Percentiles rank a stretch among this genome's conserved stretches.
These are phyloP conservation scores for Kuschelorhynchus macadamiae DNA, from an alignment of 2,888 invertebrate species.

Conservation along the genomic window DNA sequence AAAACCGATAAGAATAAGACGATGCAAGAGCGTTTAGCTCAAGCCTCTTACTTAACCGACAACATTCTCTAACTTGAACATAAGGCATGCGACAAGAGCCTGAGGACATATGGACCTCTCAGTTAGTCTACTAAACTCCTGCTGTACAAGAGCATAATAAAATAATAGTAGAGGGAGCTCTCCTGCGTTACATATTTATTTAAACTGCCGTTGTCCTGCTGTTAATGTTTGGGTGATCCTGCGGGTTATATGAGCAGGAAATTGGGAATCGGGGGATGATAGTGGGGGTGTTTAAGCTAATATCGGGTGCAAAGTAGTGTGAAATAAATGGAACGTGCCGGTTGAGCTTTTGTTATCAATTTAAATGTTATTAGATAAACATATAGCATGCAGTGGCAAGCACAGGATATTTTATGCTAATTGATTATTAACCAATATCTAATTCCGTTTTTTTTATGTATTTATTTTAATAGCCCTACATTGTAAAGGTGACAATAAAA, in stretches of 20 bases:
- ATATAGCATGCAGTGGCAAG: too few relatives aligned
- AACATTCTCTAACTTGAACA: slow-evolving; percentile 56
- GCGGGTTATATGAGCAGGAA: slow-evolving; percentile 44
- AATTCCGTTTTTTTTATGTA: neutral
- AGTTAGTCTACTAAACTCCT: slow-evolving; percentile 34
- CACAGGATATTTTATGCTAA: neutral
- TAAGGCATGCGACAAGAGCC: slow-evolving; percentile 64
- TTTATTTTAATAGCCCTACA: too few relatives aligned
- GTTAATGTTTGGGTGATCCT: slow-evolving; percentile 48
- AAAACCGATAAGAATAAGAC: too few relatives aligned
- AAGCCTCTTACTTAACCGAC: slow-evolving; percentile 6
- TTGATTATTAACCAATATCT: neutral
- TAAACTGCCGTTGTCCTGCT: slow-evolving; percentile 44
- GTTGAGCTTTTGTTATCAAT: neutral
- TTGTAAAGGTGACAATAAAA: too few relatives aligned
- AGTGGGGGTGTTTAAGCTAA: slow-evolving; percentile 18
- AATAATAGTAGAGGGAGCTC: slow-evolving; percentile 42
- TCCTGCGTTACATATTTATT: slow-evolving; percentile 42
- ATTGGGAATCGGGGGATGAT: slow-evolving; percentile 28
- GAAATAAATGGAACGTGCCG: slow-evolving; percentile 2
- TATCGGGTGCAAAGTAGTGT: slow-evolving; percentile 4
- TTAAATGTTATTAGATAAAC: neutral
- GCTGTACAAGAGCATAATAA: slow-evolving; percentile 45
- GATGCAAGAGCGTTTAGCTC: too few relatives aligned
- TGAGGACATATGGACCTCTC: slow-evolving; percentile 35